Base-by-base conservation (phyloP, 2,797 vertebrate genomes). In the Artibeus jamaicensis region DNA sequence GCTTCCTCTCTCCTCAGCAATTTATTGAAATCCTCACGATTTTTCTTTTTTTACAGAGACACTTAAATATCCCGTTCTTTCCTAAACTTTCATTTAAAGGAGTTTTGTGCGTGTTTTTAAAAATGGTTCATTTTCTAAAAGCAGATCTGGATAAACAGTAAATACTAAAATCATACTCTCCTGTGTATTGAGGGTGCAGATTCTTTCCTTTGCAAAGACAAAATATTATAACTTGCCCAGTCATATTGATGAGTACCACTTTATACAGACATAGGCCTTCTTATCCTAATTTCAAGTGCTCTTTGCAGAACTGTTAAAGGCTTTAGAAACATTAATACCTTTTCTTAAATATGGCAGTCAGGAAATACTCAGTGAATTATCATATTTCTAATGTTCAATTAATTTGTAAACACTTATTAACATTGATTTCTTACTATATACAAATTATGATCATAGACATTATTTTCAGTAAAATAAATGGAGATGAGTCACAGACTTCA, bases 111-210 rank as follows among this genome's bases (percentile, higher is more conserved):
- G 32, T 37, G 19, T 86, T 70, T 93, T 62, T 21, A 29, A 65
- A 46, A 55, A 67, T 37, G 22, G 39, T 65, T 87, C 26, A 90
- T 55, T 96, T 92, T 85, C 16, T 9, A 84, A 92, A 92, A 96
- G 86, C 14, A 81, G 39, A 76, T 59, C 34, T 78, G n/a, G 46
- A 57, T 50, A 81, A 19, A 85, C 1, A 59, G 44, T 90, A 77
- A 65, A 70, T 24, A 90, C 57, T 53, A 77, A 93, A 62, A 77
- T 55, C n/a, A 78, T 9, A 78, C 32, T 59, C 22, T 83, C 59
- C 22, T 83, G 55, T 57, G 15, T 50, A 79, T 4, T 50, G 9
- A 91, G 6, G 1, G 32, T 29, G 0, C 14, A 71, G n/a, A 65
- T 48, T 83, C 70, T 78, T 57, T 8, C 44, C 22, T 48, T 86